Base-by-base conservation (phyloP, 2,797 vertebrate species). In the Luscinia luscinia region DNA sequence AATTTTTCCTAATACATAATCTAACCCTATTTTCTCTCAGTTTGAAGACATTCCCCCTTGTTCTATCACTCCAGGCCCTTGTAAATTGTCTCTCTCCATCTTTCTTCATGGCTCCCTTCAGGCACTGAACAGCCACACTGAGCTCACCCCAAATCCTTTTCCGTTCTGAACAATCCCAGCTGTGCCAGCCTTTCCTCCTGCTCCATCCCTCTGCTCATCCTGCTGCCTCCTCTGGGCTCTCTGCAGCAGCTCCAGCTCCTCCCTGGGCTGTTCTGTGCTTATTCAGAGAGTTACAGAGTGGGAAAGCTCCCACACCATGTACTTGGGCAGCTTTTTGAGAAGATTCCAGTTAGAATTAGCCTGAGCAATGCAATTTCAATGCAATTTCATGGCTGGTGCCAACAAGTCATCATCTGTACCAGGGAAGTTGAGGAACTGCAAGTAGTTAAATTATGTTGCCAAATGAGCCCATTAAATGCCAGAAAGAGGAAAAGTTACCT, bases 81-180 rank as follows among this genome's bases (percentile, higher is more conserved):
- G 1, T 1, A 6, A 59, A 64, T 64, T 8, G 3, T 40, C 30
- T 64, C 20, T 64, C 24, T 64, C 28, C 10, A 12, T 15, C 19
- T 55, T 54, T 28, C 41, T 11, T 61, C 20, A 15, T 3, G 12
- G 2, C 6, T 57, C 11, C 34, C 32, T 45, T 63, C 51, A 58
- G 58, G 38, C 1, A 1, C 24, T 51, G 14, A 0, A 63, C 30
- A 38, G 51, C 21, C 36, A 51, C 6, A 3, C 0, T 64, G 8
- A 34, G 17, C 0, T 40, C 45, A 46, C 2, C 24, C 11, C 38
- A 77, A 40, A 70, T 28, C 27, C 9, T 40, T 49, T 3, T 57
- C 13, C 57, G 38, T 2, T 8, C 30, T 68, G 41, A 68, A 18
- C 30, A 40, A 75, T 43, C 0, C 28, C 51, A 64, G 15, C 45